Percentiles rank a stretch among this genome's conserved stretches.
Conservation (phyloP, 2,113 vertebrate species). For the Scomber japonicus region DNA sequence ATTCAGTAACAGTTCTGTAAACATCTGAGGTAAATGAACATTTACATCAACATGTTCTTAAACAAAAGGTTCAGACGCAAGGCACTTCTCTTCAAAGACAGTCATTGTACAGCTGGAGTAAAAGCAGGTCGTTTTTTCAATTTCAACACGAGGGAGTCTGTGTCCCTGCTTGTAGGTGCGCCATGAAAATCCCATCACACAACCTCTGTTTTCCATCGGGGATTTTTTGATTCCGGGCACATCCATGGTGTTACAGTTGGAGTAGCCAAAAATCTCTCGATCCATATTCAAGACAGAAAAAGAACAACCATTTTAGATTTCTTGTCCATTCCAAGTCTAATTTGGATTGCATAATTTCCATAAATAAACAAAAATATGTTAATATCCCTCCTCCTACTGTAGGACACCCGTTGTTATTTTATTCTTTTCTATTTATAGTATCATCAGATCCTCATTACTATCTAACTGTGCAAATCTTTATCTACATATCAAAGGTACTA, state of each 20-base stretch:
- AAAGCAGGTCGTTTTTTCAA: conserved; percentile 27
- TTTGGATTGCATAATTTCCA: conserved; percentile 57
- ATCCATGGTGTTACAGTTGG: conserved; percentile 42
- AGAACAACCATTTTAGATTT: conserved; percentile 41
- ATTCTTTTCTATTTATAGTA: conserved; percentile 73
- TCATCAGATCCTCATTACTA: conserved; percentile 75
- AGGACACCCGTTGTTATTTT: conserved; percentile 61
- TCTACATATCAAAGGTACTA: conserved; percentile 83
- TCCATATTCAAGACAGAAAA: conserved; percentile 64
- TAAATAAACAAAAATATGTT: conserved; percentile 74
- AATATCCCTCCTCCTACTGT: conserved; percentile 63
- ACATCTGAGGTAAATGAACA: conserved; percentile 91
- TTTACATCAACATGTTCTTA: conserved; percentile 90
- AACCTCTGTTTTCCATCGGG: conserved; percentile 31
- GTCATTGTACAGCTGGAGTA: conserved; percentile 69
- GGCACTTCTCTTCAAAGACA: conserved; percentile 86
- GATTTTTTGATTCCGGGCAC: conserved; percentile 52
- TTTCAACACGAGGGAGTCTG: conserved; percentile 28
- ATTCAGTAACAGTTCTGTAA: conserved; percentile 90
- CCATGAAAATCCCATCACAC: conserved; percentile 48
- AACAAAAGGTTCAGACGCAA: conserved; percentile 85
- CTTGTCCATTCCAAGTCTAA: conserved; percentile 45
- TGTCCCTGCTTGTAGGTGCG: conserved; percentile 31
- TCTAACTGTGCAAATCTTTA: conserved; percentile 86
- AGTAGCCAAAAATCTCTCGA: conserved; percentile 49